These are phyloP conservation scores for Ciconia maguari DNA, from an alignment of 2,113 vertebrate genomes.

Conservation along the genomic window DNA sequence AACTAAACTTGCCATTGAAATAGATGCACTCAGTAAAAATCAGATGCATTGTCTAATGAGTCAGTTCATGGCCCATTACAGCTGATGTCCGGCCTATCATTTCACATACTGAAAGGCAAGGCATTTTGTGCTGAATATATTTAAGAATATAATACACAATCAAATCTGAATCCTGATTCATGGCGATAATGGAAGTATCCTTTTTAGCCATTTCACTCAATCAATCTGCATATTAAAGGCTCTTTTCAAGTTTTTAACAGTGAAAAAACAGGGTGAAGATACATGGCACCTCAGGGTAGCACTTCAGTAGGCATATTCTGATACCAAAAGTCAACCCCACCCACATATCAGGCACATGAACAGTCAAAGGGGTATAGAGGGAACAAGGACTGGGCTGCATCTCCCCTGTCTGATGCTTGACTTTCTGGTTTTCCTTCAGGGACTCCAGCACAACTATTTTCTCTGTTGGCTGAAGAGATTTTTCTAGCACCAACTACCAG, in stretches of 20 bases:
- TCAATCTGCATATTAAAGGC: constrained; percentile 3
- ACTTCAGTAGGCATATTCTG: not conserved
- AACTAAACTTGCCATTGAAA: not conserved
- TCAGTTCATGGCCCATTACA: not conserved
- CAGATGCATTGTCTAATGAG: constrained; percentile 51
- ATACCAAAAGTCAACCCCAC: not conserved
- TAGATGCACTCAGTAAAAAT: constrained; percentile 14
- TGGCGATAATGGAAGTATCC: not conserved
- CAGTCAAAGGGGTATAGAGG: not conserved
- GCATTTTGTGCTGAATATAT: constrained; percentile 11
- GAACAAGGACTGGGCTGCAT: not conserved
- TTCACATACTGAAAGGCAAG: not conserved
- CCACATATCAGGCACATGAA: not conserved
- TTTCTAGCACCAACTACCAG: not conserved
- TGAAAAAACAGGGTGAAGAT: not conserved
- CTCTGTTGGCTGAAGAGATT: not conserved
- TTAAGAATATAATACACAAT: constrained; percentile 58
- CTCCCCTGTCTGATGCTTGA: not conserved
- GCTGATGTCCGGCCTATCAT: not conserved
- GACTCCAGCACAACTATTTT: not conserved
- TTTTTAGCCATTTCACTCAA: constrained; percentile 2
- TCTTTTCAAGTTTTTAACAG: not conserved
- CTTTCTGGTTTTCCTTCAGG: not conserved
- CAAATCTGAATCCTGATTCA: constrained; percentile 27
- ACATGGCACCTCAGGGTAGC: not conserved